Conservation (phyloP, 2,113 vertebrate genomes). For the Papio anubis region DNA sequence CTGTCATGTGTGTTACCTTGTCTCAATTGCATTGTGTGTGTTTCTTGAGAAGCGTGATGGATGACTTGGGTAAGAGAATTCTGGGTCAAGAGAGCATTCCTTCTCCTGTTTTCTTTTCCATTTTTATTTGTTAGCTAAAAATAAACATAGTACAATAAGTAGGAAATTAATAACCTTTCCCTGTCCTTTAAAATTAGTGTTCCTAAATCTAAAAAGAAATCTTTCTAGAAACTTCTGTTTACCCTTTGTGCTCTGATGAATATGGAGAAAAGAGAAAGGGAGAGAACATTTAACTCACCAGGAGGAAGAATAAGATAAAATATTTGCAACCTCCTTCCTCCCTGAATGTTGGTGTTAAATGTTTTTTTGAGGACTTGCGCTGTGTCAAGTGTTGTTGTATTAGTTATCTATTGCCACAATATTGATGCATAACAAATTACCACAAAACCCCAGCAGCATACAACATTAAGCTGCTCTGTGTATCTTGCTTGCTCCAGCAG, state of each 20-base stretch:
- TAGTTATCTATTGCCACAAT: not conserved
- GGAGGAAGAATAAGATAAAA: not conserved
- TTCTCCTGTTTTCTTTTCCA: conserved; percentile 11
- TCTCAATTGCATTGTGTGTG: not conserved
- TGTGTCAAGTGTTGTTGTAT: not conserved
- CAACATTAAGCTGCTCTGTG: not conserved
- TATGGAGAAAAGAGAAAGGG: not conserved
- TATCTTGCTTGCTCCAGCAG: not conserved
- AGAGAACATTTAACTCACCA: not conserved
- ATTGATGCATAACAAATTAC: not conserved
- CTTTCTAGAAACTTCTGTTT: conserved; percentile 16
- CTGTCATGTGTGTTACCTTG: not conserved
- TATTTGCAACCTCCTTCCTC: not conserved
- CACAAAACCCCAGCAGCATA: not conserved
- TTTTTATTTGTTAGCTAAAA: conserved; percentile 30
- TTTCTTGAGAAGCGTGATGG: not conserved
- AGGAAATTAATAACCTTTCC: conserved; percentile 8
- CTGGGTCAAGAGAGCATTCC: not conserved
- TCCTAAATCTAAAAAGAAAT: conserved; percentile 26
- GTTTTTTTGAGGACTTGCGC: not conserved
- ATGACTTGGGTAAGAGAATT: not conserved
- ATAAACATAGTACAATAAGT: not conserved
- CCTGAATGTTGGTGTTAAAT: not conserved
- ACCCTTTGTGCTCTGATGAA: not conserved
- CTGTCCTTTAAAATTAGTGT: conserved; percentile 39